These are phyloP conservation scores for Toxotes jaculatrix DNA, from an alignment of 2,113 vertebrate genomes.

Conservation along the genomic window DNA sequence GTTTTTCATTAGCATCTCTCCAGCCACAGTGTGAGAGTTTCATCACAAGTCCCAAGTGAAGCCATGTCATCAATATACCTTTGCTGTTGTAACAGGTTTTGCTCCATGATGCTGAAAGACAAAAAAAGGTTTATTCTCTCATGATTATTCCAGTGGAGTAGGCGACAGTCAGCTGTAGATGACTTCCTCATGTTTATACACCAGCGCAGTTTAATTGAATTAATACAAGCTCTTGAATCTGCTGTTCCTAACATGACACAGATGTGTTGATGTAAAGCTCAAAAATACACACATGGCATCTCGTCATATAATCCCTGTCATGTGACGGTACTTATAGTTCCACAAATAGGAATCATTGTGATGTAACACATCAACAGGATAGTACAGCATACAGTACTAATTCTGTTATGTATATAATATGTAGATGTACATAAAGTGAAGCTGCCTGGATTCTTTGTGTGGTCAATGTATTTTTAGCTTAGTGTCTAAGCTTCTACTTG, in stretches of 20 bases:
- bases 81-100: not conserved
- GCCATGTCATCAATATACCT: not conserved
- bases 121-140: not conserved
- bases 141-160: too few species aligned
- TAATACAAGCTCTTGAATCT: not conserved
- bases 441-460: not conserved
- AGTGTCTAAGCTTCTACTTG: too few species aligned
- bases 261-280: not conserved
- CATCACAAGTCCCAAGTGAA: not conserved
- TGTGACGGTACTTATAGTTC: too few species aligned
- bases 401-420: not conserved
- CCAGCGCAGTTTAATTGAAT: not conserved
- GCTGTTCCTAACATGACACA: not conserved
- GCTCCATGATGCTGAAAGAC: not conserved
- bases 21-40: not conserved
- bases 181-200: not conserved
- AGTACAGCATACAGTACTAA: not conserved
- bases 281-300: not conserved
- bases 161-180: not conserved
- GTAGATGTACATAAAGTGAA: not conserved
- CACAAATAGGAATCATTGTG: not conserved
- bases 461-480: too few species aligned
- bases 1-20: slow-evolving; percentile 64
- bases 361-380: not conserved
- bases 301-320: not conserved